Evolutionary conservation across 2,888 invertebrate species (phyloP), one percentile per base, ranked within the genome.

Genomic region (Seira sanloemensis): DNA sequence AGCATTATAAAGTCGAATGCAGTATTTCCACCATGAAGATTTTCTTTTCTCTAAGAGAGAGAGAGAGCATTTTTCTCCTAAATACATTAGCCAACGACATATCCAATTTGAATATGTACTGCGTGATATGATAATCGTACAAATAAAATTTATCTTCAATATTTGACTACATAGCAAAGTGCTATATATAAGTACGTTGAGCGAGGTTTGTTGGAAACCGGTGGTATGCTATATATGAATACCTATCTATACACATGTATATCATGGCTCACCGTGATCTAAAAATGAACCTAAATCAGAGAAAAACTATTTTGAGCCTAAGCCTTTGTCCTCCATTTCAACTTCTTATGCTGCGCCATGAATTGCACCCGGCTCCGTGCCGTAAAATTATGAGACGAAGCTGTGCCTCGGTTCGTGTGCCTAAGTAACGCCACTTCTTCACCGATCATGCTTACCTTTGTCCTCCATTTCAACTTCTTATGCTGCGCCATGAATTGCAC

Each of bases 221-320:
- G 25, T 25, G 50, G 50, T 18, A 50, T 7, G 50, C 50, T 18
- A 50, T 50, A n/a, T n/a, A 18, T 50, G 50, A 50, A 72, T 19
- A 72, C 21, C 27, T 72, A 72, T 18, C 23, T 23, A 65, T 65
- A 21, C 72, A 50, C 50, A 77, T 77, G 71, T 75, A 46, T 71
- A 50, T 66, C 46, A 77, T 50, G 81, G 76, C 69, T 82, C 27
- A 78, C 74, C 78, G 66, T 62, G 87, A 86, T 88, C 88, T 88
- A 88, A 88, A 88, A 88, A 86, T 88, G 88, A 86, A 87, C 84
- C 84, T 86, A 86, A 86, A 85, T 83, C 86, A 82, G 46, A 58
- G 24, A 85, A 81, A 84, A 86, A 85, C 88, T 88, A 88, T 88
- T 88, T 88, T 88, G 79, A 87, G 88, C 85, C 85, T 85, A 85